Conservation (phyloP, 2,888 invertebrate genomes). For the Bembecia ichneumoniformis region DNA sequence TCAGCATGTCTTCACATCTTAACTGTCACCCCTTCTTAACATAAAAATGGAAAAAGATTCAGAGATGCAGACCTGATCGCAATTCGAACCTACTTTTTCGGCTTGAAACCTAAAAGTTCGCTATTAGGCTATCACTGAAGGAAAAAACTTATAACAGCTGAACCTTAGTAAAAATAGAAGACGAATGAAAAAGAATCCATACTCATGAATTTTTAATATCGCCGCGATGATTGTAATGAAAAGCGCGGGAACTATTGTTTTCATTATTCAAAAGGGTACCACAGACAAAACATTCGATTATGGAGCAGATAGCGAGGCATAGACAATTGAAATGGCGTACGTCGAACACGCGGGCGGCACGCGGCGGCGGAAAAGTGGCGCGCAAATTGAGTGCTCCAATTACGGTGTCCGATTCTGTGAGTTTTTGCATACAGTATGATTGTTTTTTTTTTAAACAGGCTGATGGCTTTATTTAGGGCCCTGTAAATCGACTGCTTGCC, state of each 20-base stretch:
- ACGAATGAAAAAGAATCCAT: neutral
- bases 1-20: too few relatives aligned
- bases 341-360: slow-evolving; percentile 28
- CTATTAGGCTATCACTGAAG: too few relatives aligned
- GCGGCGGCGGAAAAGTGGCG: slow-evolving; percentile 47
- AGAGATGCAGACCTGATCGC: too few relatives aligned
- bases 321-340: slow-evolving; percentile 52
- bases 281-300: slow-evolving; percentile 48
- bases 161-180: neutral
- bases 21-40: too few relatives aligned
- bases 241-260: slow-evolving; percentile 31
- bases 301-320: slow-evolving; percentile 32
- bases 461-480: too few relatives aligned
- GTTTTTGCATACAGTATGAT: slow-evolving; percentile 17
- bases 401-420: slow-evolving; percentile 51
- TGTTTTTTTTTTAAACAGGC: too few relatives aligned
- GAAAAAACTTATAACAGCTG: neutral
- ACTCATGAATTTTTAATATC: slow-evolving; percentile 3
- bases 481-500: too few relatives aligned
- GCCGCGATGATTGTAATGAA: slow-evolving; percentile 8
- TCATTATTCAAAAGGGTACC: slow-evolving; percentile 33
- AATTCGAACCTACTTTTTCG: too few relatives aligned
- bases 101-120: too few relatives aligned
- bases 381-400: slow-evolving; percentile 71
- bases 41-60: too few relatives aligned